Base-by-base conservation (phyloP, 2,113 vertebrate species). In the Taurulus bubalis region DNA sequence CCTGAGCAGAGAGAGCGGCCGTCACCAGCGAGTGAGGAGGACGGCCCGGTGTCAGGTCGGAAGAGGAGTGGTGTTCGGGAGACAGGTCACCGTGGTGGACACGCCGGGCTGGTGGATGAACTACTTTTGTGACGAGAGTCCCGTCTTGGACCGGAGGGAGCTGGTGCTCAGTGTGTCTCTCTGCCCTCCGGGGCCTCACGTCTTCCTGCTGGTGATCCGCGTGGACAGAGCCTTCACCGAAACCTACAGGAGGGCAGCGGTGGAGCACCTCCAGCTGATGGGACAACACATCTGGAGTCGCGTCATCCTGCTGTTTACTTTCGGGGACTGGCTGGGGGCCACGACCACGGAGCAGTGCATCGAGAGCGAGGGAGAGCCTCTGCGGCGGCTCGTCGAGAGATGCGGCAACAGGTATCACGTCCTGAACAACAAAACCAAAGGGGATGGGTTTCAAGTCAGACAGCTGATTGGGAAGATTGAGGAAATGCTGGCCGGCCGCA, bases 71-170 rank as follows among this genome's bases (percentile, higher is more conserved):
- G 85, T 87, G 34, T 89, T 92, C 22, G 93, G 86, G 47, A 82
- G 91, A 71, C 83, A 76, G 30, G 22, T 95, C 76, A 93, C 92
- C 0, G 83, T 91, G 73, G 93, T 95, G 72, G 93, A 95, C 90
- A 94, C 94, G 0, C 94, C 94, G 0, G 94, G 94, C 64, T 95
- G 94, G 94, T 95, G 94, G 94, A 93, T 83, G 92, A 95, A 95
- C 88, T 94, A 92, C 88, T 93, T 89, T 55, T 28, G 67, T 3
- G 62, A 89, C 0, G 88, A 95, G 69, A 94, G 62, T 2, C n/a
- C 94, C 22, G 14, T 42, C 26, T 94, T 94, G 1, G 93, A 94
- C 80, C 83, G 34, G 42, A 67, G 86, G 63, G 90, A 95, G 88
- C 55, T 94, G 51, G 68, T 55, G 36, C 32, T 89, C 8, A 75